Base-by-base conservation (phyloP, 2,888 invertebrate genomes). In the Melanargia galathea region DNA sequence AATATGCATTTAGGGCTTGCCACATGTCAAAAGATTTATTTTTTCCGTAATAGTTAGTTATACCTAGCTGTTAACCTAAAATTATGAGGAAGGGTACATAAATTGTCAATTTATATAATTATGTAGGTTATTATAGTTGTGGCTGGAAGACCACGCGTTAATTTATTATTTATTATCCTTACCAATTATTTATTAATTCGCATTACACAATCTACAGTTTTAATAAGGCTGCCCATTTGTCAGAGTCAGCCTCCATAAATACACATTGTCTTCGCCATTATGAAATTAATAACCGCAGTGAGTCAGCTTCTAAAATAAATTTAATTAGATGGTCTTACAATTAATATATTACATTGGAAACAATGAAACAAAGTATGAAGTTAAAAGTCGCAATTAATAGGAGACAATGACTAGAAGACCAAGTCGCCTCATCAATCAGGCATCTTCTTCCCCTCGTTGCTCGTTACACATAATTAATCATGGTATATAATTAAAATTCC, bases 381-480 rank as follows among this genome's bases (percentile, higher is more conserved):
- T 84, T 87, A 86, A 87, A 87, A 87, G 82, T 82, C 80, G 84
- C 87, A 86, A 90, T 89, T 86, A 87, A 82, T 78, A 75, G 73
- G 76, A 87, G 82, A 90, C 90, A 90, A 90, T 87, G 80, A 72
- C 71, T 70, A 70, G 73, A 80, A 80, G 79, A 79, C 77, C 79
- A 78, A 84, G 82, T 75, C 76, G 77, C 75, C 83, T 86, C 87
- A 90, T 89, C 90, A 88, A 90, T 90, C 90, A 90, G 82, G 80
- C 75, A 86, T 86, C 81, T 79, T 78, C 75, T 75, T 75, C 77
- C 72, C 72, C 71, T 57, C 83, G 84, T 84, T 77, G 79, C 84
- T 84, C 79, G 78, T 84, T 85, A 86, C 81, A 84, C 79, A 87
- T 88, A 88, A 90, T 91, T 91, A 90, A 91, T 91, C 89, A 91